Base-by-base conservation (phyloP, 2,113 vertebrate genomes). In the Laterallus jamaicensis region DNA sequence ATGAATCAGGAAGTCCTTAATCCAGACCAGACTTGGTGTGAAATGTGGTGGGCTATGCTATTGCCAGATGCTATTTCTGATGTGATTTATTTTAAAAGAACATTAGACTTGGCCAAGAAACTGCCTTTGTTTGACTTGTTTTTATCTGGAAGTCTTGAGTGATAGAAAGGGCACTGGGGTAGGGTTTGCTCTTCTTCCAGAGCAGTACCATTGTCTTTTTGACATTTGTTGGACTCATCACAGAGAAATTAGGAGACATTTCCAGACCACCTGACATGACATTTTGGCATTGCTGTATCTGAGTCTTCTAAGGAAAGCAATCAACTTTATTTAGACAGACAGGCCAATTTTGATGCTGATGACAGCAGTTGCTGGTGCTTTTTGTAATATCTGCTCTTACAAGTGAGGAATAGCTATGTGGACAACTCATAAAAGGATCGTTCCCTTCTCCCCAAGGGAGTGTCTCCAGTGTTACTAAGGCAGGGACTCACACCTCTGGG, bases 91-190 rank as follows among this genome's bases (percentile, higher is more conserved):
- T 93, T 94, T 37, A 76, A 86, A 7, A 86, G 8, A 74, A 55
- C 81, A 82, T 73, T 64, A 22, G 58, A 79, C 60, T 89, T 89
- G 69, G 80, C 60, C 26, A 82, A 75, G 54, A 91, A 79, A 22
- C 35, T 91, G 74, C 32, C 44, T 95, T 92, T 93, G 80, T 86
- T 92, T 88, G 44, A 76, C 63, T 76, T 78, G 31, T 44, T 94
- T 88, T 74, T 50, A 70, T 92, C 37, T 84, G 20, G 42, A 75
- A 18, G 8, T 21, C 35, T 70, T 82, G 73, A 6, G 29, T 68
- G 81, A 75, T 17, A 84, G 32, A 86, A 92, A 56, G 49, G 59
- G 32, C 74, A 49, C 7, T 49, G 26, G 37, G 22, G 75, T 56
- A n/a, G 39, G 6, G 18, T 84, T 92, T 77, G 42, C 25, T 83